Base-by-base conservation (phyloP, 1,140 invertebrate genomes). In the Pseudomyrmex dendroicus region DNA sequence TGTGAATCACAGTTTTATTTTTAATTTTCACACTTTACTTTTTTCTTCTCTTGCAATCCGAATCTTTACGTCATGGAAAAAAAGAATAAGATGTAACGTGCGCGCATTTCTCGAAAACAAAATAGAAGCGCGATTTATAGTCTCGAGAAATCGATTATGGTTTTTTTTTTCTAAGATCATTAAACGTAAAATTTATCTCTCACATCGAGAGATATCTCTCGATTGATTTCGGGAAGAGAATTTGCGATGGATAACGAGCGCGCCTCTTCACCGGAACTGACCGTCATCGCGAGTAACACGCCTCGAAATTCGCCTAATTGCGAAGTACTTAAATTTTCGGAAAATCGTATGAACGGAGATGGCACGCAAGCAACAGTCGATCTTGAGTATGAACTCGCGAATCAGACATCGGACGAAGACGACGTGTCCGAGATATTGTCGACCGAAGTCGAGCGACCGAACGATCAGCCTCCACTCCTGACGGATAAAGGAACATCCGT, bases 71-170 rank as follows among this genome's bases (percentile, higher is more conserved):
- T 35, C 35, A 35, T 35, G 35, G 5, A 35, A 35, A 7, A 35
- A 35, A 35, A 35, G 0, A 35, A 5, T 35, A 35, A 35, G 35
- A 35, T 35, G 35, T 35, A 35, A 35, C 35, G 35, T 5, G 35
- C 35, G 35, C 35, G 35, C 5, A 68, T 44, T 68, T 68, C 22
- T 59, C 15, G 7, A 46, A 61, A 61, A 80, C 76, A 72, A 72
- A 80, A 80, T 12, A 13, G 1, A n/a, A 80, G 3, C 76, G 62
- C 20, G 50, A 80, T 72, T 78, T 72, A 48, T 48, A 1, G 5
- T 12, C 5, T 35, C 35, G 35, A 35, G 2, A 56, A 8, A 77
- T 25, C 13, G 12, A 1, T 77, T n/a, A 7, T 35, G 35, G 35
- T 35, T 35, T 35, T 35, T 35, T 35, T 35, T 54, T 2, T 64